Conservation (phyloP, 2,888 invertebrate genomes). For the Lepidonotus clava region DNA sequence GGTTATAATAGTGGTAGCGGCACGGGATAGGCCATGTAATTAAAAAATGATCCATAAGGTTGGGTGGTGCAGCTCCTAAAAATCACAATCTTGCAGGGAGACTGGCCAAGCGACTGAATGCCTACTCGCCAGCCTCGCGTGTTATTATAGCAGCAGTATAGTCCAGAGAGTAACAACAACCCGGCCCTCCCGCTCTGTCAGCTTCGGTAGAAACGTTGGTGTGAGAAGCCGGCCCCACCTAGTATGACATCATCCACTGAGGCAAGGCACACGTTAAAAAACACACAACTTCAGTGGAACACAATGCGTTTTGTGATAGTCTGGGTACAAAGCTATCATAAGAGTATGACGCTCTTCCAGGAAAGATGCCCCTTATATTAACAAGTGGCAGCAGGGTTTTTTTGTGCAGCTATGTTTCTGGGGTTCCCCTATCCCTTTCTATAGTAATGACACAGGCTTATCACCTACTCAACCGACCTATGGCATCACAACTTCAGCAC, state of each 20-base stretch:
- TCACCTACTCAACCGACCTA: too few species aligned
- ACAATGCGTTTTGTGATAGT: neutral
- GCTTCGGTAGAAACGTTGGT: neutral
- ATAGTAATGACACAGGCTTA: too few species aligned
- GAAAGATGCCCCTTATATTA: too few species aligned
- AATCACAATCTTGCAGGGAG: slow-evolving; percentile 3
- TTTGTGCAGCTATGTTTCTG: too few species aligned
- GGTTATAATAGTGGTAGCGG: too few species aligned
- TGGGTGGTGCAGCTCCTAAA: neutral
- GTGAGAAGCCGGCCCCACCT: neutral
- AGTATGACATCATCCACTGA: slow-evolving; percentile 7
- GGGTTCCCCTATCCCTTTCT: too few species aligned
- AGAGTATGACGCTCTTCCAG: too few species aligned
- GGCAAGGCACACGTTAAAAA: slow-evolving; percentile 30
- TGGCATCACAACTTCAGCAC: too few species aligned
- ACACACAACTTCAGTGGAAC: neutral
- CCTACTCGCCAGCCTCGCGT: neutral
- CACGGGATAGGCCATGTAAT: too few species aligned
- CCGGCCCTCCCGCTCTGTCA: neutral
- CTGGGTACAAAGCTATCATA: neutral
- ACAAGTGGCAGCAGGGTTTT: too few species aligned
- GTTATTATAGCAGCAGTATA: slow-evolving; percentile 19
- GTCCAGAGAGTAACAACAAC: slow-evolving; percentile 17
- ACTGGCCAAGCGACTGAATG: neutral
- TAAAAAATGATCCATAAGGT: neutral